Conservation (phyloP, 2,113 vertebrate species). For the Lepus americanus region DNA sequence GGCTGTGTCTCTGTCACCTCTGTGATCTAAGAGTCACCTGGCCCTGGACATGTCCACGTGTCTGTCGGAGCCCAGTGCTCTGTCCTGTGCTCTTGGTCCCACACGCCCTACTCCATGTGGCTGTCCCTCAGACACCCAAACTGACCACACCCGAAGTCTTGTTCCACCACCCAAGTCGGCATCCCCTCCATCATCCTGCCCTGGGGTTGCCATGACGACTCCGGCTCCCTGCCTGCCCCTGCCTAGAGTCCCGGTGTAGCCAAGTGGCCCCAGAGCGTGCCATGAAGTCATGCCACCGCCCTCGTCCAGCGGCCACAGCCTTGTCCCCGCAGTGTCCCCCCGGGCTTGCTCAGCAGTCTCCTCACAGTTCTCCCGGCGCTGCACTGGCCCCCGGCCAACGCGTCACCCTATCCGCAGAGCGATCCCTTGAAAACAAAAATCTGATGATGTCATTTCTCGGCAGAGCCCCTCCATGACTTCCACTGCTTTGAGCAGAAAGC, state of each 20-base stretch:
- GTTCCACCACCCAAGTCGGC: not conserved
- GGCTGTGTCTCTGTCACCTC: not conserved
- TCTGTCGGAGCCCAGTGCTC: not conserved
- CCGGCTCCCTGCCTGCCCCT: not conserved
- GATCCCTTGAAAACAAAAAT: slow-evolving; percentile 61
- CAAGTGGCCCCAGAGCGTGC: not conserved
- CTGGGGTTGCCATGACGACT: not conserved
- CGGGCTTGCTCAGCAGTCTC: slow-evolving; percentile 47
- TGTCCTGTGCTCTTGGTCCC: not conserved
- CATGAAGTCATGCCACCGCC: slow-evolving; percentile 57
- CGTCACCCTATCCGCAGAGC: not conserved
- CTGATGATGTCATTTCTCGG: slow-evolving; percentile 68
- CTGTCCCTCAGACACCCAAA: not conserved
- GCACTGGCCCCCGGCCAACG: slow-evolving; percentile 66
- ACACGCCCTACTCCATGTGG: not conserved
- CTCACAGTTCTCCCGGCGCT: slow-evolving; percentile 61
- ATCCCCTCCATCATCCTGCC: not conserved
- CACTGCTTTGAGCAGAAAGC: not conserved
- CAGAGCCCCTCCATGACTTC: slow-evolving; percentile 24
- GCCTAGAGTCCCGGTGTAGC: not conserved
- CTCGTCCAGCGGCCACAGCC: not conserved
- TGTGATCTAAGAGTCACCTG: not conserved
- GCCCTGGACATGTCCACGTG: not conserved
- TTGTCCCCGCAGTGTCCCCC: not conserved
- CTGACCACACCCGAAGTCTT: not conserved